Evolutionary conservation across 2,888 invertebrate genomes (phyloP), one percentile per base, ranked within the genome.

Genomic region (Conchocele bisecta): DNA sequence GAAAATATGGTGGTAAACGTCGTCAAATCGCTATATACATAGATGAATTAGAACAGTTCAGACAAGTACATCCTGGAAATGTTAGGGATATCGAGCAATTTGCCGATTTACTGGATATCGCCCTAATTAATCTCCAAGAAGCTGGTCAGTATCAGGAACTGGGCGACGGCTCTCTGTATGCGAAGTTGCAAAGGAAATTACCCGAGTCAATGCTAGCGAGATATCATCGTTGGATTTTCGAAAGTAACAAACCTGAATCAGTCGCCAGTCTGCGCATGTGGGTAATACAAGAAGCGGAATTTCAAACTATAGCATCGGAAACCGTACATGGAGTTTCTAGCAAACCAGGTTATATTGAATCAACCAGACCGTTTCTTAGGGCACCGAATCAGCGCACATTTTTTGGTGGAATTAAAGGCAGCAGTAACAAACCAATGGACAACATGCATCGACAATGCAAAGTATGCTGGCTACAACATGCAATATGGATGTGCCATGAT

Each of bases 191-290:
- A 17, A 58, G 37, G 24, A 69, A 63, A 13, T 28, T 69, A 31
- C 50, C 69, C 5, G 63, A 69, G 26, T 26, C 51, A 13, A 69
- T 69, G 69, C 22, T 63, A 13, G 17, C 69, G 3, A 26, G 31
- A 15, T 68, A 68, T 29, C 56, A 68, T 24, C 22, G 50, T 20
- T 63, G 57, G 61, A 20, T 69, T 9, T 63, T 29, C 57, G 63
- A 57, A 48, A 63, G 42, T 13, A 20, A 31, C 13, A 33, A 50
- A 24, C 22, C 22, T 22, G 57, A 57, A 29, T 50, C 41, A 11
- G 46, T 46, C 24, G 24, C 17, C 11, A 46, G 11, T 7, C 28
- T 20, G 17, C 46, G 46, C 4, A 46, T 26, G 24, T 46, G 46
- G 46, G 46, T 46, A 20, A 46, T 46, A 26, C 46, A 20, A 20